phyloP scores from a whole-genome alignment of 2,888 invertebrate genomes.

The Pelosia muscerda region DNA sequence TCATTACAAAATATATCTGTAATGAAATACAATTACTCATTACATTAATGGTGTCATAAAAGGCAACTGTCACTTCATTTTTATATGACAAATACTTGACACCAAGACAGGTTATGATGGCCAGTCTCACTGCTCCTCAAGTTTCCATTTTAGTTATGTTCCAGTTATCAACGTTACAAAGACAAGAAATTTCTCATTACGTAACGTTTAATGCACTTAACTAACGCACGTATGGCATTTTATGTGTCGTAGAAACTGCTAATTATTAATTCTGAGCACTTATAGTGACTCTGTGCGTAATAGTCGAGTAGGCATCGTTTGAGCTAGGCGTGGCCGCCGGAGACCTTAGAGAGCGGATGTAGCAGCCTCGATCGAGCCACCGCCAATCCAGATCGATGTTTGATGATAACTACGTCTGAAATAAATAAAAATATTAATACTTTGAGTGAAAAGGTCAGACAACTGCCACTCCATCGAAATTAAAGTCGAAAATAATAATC shows the following conservation, averaged over 20 bases:
- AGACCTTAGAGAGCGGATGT: conserved; percentile 82
- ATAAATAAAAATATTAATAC: conserved; percentile 66
- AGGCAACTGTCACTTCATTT: conserved; percentile 28
- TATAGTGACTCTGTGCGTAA: conserved; percentile 57
- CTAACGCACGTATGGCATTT: conserved; percentile 48
- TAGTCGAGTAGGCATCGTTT: conserved; percentile 69
- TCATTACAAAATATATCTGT: neutral
- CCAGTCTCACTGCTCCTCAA: conserved; percentile 18
- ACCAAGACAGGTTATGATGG: conserved; percentile 29
- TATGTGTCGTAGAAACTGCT: conserved; percentile 48
- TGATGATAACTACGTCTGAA: conserved; percentile 79
- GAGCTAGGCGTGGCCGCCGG: conserved; percentile 76
- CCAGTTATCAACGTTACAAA: conserved; percentile 37
- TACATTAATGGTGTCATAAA: conserved; percentile 19
- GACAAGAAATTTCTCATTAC: conserved; percentile 44
- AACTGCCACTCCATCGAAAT: conserved; percentile 72
- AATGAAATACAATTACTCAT: conserved; percentile 24
- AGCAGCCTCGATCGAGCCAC: conserved; percentile 74
- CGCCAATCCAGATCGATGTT: conserved; percentile 74
- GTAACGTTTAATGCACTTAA: conserved; percentile 48
- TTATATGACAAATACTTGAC: conserved; percentile 20
- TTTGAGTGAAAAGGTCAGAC: conserved; percentile 84
- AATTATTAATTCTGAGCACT: conserved; percentile 61
- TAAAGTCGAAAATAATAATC: conserved; percentile 80
- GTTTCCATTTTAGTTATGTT: conserved; percentile 30